Percentiles rank a stretch among this genome's conserved stretches.
Evolutionary conservation across 2,113 vertebrate genomes (phyloP).

Genomic region (Macroglossus sobrinus): DNA sequence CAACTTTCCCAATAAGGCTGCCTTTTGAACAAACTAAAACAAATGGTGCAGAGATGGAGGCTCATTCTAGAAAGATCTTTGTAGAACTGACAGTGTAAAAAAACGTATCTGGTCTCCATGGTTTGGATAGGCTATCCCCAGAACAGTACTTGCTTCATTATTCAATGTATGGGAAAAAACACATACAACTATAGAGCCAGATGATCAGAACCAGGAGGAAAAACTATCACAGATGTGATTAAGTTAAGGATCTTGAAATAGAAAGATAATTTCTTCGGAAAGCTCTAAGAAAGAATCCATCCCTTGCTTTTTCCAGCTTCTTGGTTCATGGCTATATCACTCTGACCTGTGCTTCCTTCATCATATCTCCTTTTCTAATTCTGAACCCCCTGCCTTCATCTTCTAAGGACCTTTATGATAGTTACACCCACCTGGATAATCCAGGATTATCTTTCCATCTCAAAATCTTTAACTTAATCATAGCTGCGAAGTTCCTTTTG

Average conservation of each 20-base stretch:
- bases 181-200: not conserved
- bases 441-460: not conserved
- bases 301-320: not conserved
- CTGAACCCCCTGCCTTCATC: not conserved
- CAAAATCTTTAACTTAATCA: not conserved
- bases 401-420: not conserved
- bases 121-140: not conserved
- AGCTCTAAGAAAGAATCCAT: not conserved
- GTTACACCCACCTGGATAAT: too few relatives aligned
- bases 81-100: not conserved
- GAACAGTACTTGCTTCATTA: constrained; percentile 8
- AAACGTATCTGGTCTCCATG: not conserved
- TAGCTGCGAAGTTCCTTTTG: not conserved
- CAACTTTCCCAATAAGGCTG: constrained; percentile 18
- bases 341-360: not conserved
- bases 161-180: not conserved
- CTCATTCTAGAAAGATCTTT: not conserved
- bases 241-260: too few relatives aligned
- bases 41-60: constrained; percentile 3
- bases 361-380: not conserved
- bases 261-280: not conserved
- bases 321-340: not conserved
- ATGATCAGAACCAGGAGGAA: not conserved
- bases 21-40: constrained; percentile 1
- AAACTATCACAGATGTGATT: not conserved